A percentile compares a stretch with the other conserved stretches of the same genome.
phyloP scores from a whole-genome alignment of 2,888 invertebrate species.

The Abrostola tripartita region DNA sequence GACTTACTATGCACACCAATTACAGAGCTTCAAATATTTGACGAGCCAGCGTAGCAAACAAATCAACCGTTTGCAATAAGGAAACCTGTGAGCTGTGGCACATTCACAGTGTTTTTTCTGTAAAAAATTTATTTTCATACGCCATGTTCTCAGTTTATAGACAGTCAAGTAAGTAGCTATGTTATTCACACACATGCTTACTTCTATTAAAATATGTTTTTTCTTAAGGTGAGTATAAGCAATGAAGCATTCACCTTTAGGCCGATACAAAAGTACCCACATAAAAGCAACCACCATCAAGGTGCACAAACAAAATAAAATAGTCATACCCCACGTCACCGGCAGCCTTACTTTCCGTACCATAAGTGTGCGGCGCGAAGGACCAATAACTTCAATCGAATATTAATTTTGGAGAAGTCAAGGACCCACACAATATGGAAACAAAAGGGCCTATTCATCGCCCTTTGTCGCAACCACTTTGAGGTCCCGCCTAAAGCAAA shows the following conservation, averaged over 20 bases:
- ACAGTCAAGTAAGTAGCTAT: neutral
- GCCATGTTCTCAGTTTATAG: neutral
- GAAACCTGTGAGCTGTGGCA: constrained; percentile 2
- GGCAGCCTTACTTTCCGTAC: constrained; percentile 18
- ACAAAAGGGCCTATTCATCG: constrained; percentile 68
- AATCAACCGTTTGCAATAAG: constrained; percentile 36
- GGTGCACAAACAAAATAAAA: constrained; percentile 16
- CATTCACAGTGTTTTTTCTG: neutral
- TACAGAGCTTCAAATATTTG: constrained; percentile 65
- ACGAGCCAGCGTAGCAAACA: constrained; percentile 28
- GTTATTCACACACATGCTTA: too few relatives aligned
- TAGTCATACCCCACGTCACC: constrained; percentile 17
- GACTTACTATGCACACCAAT: constrained; percentile 57
- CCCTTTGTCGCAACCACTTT: constrained; percentile 72
- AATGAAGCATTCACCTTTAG: neutral
- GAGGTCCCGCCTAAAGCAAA: constrained; percentile 57
- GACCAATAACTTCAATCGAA: constrained; percentile 71
- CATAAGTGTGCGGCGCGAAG: constrained; percentile 27
- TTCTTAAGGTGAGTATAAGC: neutral
- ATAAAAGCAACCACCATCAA: constrained; percentile 10
- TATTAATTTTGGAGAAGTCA: constrained; percentile 70
- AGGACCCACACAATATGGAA: constrained; percentile 68
- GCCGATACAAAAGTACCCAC: neutral
- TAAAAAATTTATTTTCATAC: neutral
- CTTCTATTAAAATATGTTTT: neutral